A percentile compares a stretch with the other conserved stretches of the same genome.
phyloP scores from a whole-genome alignment of 2,888 invertebrate species.

The Oscheius sp. region DNA sequence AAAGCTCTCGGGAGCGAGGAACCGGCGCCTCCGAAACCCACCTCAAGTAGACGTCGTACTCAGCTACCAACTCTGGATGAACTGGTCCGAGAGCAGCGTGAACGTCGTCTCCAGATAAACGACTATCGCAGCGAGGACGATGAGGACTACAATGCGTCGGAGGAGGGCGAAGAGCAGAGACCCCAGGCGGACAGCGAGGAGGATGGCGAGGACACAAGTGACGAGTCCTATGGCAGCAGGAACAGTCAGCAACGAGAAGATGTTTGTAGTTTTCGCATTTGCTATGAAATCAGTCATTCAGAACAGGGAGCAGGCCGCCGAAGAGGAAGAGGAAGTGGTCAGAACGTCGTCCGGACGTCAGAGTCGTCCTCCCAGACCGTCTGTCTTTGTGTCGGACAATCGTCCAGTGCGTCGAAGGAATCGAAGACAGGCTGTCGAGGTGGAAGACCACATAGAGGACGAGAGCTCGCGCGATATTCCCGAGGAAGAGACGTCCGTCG shows the following conservation, averaged over 20 bases:
- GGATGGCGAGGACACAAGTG: constrained; percentile 14
- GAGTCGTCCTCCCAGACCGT: neutral
- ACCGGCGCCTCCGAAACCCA: neutral
- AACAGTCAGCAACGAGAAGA: neutral
- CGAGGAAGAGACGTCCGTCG: neutral
- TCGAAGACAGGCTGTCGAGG: constrained; percentile 2
- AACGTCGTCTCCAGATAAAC: neutral
- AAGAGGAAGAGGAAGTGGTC: neutral
- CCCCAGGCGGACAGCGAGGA: neutral
- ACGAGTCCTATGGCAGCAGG: neutral
- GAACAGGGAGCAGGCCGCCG: neutral
- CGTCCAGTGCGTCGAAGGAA: neutral
- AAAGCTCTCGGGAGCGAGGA: constrained; percentile 10
- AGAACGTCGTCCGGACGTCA: constrained; percentile 34
- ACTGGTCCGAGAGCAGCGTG: constrained; percentile 9
- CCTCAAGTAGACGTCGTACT: neutral
- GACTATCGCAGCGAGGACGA: constrained; percentile 39
- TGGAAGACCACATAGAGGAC: neutral
- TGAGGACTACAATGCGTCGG: constrained; percentile 25
- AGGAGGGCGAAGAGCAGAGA: neutral
- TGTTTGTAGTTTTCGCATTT: neutral
- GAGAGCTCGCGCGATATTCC: neutral
- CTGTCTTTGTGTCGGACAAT: neutral
- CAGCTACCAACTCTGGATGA: constrained; percentile 25
- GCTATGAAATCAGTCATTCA: neutral